Evolutionary conservation across 2,888 invertebrate species (phyloP).

Genomic region (Elaeidobius kamerunicus): DNA sequence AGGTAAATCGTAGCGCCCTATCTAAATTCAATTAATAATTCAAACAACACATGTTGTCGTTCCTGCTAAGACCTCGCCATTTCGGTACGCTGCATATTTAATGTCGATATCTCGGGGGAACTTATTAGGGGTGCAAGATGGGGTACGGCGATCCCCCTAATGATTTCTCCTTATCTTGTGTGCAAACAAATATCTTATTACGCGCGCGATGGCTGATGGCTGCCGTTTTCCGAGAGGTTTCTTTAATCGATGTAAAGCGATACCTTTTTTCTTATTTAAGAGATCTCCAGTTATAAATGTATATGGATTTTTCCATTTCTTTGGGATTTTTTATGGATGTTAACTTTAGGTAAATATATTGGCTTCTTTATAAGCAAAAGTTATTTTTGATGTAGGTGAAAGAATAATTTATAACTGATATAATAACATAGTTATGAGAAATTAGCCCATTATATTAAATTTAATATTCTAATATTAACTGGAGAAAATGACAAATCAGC

Average conservation of each 20-base stretch:
- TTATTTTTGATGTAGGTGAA: too few species aligned
- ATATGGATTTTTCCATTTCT: too few species aligned
- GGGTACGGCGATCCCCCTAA: conserved; percentile 17
- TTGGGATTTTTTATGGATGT: too few species aligned
- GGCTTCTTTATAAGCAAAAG: too few species aligned
- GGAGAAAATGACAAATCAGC: too few species aligned
- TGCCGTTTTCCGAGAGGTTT: conserved; percentile 6
- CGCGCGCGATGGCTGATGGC: conserved; percentile 18
- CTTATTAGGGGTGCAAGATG: conserved; percentile 21
- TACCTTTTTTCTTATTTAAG: not conserved
- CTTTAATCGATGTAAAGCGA: conserved; percentile 9
- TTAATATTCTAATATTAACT: too few species aligned
- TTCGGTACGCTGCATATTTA: conserved; percentile 25
- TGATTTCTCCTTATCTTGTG: conserved; percentile 29
- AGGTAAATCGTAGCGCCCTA: not conserved
- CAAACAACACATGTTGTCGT: conserved; percentile 29
- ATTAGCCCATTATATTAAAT: too few species aligned
- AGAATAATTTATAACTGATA: too few species aligned
- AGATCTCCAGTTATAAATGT: not conserved
- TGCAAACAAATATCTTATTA: conserved; percentile 31
- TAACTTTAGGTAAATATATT: too few species aligned
- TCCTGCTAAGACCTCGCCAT: conserved; percentile 23
- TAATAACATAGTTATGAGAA: too few species aligned
- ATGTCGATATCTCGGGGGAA: conserved; percentile 24
- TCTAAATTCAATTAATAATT: conserved; percentile 22